These are phyloP conservation scores for Mus spicilegus DNA, from an alignment of 2,113 vertebrate genomes.

Conservation along the genomic window DNA sequence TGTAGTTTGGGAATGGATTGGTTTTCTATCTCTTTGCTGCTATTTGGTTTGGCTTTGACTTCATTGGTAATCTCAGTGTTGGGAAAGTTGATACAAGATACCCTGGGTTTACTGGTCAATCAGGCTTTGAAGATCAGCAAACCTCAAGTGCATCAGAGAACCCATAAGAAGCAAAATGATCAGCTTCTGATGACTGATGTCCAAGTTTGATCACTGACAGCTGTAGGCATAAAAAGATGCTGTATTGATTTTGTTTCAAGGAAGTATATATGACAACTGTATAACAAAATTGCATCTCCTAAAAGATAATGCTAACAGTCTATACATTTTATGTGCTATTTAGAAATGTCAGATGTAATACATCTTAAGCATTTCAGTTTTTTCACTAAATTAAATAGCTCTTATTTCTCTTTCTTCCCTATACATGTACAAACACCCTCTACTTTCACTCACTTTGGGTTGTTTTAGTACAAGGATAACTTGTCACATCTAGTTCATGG, in stretches of 20 bases:
- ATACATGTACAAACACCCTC: neutral
- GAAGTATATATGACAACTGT: neutral
- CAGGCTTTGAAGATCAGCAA: neutral
- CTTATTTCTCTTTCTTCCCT: neutral
- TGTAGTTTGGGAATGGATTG: neutral
- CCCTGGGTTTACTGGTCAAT: neutral
- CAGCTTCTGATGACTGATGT: neutral
- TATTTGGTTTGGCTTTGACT: neutral
- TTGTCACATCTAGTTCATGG: neutral
- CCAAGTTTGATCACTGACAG: neutral
- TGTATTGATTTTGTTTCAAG: neutral
- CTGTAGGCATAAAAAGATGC: neutral
- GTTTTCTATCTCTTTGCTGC: neutral
- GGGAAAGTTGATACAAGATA: neutral
- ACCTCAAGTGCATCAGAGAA: neutral
- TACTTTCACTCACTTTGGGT: neutral
- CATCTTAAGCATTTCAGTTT: neutral
- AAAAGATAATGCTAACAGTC: neutral
- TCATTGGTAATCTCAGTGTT: neutral
- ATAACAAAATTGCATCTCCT: neutral
- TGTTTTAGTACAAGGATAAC: neutral
- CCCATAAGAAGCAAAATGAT: neutral
- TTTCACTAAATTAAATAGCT: neutral
- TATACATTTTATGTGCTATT: neutral
- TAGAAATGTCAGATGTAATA: neutral